A percentile compares a stretch with the other conserved stretches of the same genome.
Evolutionary conservation across 2,888 invertebrate genomes (phyloP).

Genomic region (Trypoxylon attenuatum): DNA sequence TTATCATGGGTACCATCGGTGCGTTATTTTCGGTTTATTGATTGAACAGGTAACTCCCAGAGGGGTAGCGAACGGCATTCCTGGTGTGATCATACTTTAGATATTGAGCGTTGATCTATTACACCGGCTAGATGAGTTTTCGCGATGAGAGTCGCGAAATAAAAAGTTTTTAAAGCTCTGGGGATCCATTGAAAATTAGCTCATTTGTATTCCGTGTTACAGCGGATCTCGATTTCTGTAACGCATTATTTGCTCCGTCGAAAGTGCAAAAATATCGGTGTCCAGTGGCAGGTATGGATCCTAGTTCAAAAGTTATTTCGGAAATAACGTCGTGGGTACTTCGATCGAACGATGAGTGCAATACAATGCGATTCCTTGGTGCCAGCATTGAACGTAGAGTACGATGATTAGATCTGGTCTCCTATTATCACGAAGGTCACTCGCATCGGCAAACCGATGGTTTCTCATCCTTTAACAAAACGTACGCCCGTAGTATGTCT

Average conservation of each 20-base stretch:
- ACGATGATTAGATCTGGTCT: background rate
- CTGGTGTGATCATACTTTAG: slow-evolving; percentile 47
- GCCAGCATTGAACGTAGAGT: background rate
- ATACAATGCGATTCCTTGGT: background rate
- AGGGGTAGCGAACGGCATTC: slow-evolving; percentile 36
- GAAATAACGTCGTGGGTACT: background rate
- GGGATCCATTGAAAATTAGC: slow-evolving; percentile 62
- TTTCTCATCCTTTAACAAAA: background rate
- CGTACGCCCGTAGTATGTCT: background rate
- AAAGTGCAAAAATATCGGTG: background rate
- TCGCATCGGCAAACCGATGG: background rate
- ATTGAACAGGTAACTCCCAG: slow-evolving; percentile 50
- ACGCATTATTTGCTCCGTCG: slow-evolving; percentile 20
- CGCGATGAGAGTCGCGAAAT: slow-evolving; percentile 41
- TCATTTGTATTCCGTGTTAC: slow-evolving; percentile 63
- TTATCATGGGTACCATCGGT: background rate
- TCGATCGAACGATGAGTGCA: no score
- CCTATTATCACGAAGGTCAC: background rate
- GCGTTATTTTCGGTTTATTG: slow-evolving; percentile 50
- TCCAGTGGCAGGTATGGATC: background rate
- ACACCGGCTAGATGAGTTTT: slow-evolving; percentile 57
- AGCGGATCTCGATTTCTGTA: slow-evolving; percentile 35
- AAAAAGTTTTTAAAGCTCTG: slow-evolving; percentile 54
- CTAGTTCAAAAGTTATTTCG: background rate
- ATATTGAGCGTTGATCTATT: slow-evolving; percentile 53